Conservation (phyloP, 2,113 vertebrate species). For the Stegastes partitus region DNA sequence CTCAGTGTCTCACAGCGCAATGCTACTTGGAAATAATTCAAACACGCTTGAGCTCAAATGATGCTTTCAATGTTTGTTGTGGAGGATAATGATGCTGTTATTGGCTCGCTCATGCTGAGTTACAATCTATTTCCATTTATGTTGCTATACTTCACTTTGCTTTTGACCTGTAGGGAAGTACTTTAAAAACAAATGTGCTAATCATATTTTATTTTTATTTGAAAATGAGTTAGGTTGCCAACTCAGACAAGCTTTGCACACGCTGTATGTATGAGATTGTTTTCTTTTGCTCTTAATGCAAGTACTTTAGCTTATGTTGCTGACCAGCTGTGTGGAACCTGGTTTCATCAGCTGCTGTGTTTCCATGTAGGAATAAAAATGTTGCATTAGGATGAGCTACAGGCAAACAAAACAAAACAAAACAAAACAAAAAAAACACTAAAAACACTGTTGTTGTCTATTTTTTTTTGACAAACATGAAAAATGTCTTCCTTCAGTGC, state of each 20-base stretch:
- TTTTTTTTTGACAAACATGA: not conserved
- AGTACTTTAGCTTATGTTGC: not conserved
- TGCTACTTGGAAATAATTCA: conserved; percentile 60
- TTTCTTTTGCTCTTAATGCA: not conserved
- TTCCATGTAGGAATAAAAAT: not conserved
- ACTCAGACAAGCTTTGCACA: not conserved
- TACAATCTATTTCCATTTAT: conserved; percentile 41
- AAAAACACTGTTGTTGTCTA: too few species aligned
- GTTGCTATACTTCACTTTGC: conserved; percentile 4
- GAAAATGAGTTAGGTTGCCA: not conserved
- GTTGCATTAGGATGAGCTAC: not conserved
- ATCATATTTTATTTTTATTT: not conserved
- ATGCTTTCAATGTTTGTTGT: conserved; percentile 55
- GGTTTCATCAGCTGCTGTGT: not conserved
- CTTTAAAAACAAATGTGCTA: not conserved
- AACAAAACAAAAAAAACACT: not conserved
- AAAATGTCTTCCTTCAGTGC: not conserved
- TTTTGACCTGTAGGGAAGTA: not conserved
- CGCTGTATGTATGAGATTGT: not conserved
- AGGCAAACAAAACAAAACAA: not conserved
- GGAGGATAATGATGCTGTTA: conserved; percentile 63
- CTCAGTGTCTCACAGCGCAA: conserved; percentile 57
- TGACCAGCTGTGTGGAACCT: too few species aligned
- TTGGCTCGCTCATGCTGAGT: conserved; percentile 35
- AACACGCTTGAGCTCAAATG: conserved; percentile 48